Evolutionary conservation across 2,113 vertebrate species (phyloP), one percentile per base, ranked within the genome.

Genomic region (Nothobranchius furzeri): DNA sequence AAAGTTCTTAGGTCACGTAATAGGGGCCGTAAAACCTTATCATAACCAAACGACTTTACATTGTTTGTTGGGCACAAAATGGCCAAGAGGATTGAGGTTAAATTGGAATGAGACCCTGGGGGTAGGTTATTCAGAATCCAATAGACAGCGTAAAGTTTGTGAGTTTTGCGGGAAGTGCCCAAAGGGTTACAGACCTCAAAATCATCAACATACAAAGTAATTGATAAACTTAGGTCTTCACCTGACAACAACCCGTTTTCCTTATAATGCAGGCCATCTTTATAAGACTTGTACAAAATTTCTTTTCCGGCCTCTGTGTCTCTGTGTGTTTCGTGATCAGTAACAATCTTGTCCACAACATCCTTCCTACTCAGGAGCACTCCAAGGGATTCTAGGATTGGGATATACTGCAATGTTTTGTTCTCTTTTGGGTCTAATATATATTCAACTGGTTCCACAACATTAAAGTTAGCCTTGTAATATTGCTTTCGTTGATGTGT

Each of bases 131-230:
- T 36, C 24, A 53, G 49, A 0, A 60, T 48, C 49, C 57, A 69
- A 36, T 60, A 60, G 11, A 60, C 57, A 52, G 14, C 57, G 46
- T 57, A 69, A 60, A 69, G 49, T 60, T 69, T 60, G 25, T 69
- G 57, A 12, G 48, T 69, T 60, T 60, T 69, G 2, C 24, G 9
- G 12, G 57, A 69, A 49, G 24, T 69, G 20, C 67, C 57, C 1
- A 69, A 6, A 30, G 56, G 66, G 40, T 69, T 69, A 12, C 56
- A 60, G 54, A 48, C 53, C 43, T 66, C 58, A 30, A 60, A 60
- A 30, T 56, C 64, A 36, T 66, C 64, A 40, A 2, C 46, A 60
- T 61, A 62, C 51, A 71, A 63, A 63, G 9, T 7, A 6, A 71
- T 49, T 1, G 60, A 56, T 62, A 63, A 4, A 14, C 43, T 62